phyloP scores from a whole-genome alignment of 2,888 invertebrate genomes.

The Leucoma salicis region DNA sequence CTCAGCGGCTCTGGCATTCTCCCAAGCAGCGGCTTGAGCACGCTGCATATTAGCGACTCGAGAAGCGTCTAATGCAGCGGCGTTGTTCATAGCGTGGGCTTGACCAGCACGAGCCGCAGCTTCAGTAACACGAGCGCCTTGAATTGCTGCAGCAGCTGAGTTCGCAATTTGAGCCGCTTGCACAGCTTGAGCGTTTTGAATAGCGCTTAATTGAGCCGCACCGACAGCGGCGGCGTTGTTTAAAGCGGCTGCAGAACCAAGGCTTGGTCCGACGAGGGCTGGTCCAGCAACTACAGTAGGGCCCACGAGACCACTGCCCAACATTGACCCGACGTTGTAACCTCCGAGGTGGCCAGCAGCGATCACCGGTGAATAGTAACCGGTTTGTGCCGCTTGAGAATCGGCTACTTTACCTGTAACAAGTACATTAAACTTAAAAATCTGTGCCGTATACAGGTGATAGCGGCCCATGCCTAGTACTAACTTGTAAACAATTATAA shows the following conservation, averaged over 20 bases:
- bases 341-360: conserved; percentile 26
- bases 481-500: too few relatives aligned
- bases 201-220: conserved; percentile 71
- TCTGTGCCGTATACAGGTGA: too few relatives aligned
- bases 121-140: conserved; percentile 68
- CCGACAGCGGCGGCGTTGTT: conserved; percentile 70
- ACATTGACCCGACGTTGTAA: neutral
- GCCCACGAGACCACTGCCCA: too few relatives aligned
- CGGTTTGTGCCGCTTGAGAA: conserved; percentile 51
- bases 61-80: conserved; percentile 68
- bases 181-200: conserved; percentile 73
- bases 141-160: conserved; percentile 71
- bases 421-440: too few relatives aligned
- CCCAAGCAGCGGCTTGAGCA: conserved; percentile 70
- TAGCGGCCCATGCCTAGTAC: too few relatives aligned
- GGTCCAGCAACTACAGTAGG: conserved; percentile 34
- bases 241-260: conserved; percentile 58
- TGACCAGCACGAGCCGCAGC: conserved; percentile 69
- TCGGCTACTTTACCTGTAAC: conserved; percentile 43
- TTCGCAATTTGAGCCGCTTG: conserved; percentile 69
- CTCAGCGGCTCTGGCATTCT: conserved; percentile 68
- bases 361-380: conserved; percentile 35
- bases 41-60: conserved; percentile 71
- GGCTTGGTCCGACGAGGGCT: conserved; percentile 26
- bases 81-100: conserved; percentile 67